Conservation (phyloP, 2,888 invertebrate genomes). For the Amphipoea oculea region DNA sequence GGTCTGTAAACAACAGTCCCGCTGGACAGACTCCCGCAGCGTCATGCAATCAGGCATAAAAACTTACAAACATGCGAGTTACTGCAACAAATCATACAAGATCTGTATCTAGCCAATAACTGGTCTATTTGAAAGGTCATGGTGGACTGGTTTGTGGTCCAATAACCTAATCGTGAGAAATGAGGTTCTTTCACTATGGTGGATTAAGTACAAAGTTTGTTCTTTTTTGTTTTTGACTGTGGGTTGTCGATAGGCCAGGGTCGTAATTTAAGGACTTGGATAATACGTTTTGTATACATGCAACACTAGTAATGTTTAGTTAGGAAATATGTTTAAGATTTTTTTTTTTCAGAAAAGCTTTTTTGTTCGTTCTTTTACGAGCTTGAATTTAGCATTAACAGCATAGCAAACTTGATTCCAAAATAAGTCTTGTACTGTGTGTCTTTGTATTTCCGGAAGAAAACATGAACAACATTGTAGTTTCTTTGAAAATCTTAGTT, state of each 20-base stretch:
- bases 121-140: slow-evolving; percentile 19
- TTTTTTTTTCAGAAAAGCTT: not conserved
- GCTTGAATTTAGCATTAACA: not conserved
- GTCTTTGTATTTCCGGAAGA: not conserved
- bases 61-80: slow-evolving; percentile 46
- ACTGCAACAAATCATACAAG: slow-evolving; percentile 26
- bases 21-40: slow-evolving; percentile 76
- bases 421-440: not conserved
- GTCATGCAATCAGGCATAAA: slow-evolving; percentile 68
- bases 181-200: slow-evolving; percentile 35
- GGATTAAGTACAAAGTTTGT: slow-evolving; percentile 36
- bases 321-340: not conserved
- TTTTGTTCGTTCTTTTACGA: not conserved
- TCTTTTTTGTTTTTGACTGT: slow-evolving; percentile 9
- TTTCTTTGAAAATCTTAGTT: not conserved
- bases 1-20: slow-evolving; percentile 67
- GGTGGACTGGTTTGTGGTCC: slow-evolving; percentile 24
- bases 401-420: not conserved
- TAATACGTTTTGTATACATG: slow-evolving; percentile 15
- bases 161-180: slow-evolving; percentile 41
- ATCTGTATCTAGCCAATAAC: slow-evolving; percentile 18
- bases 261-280: slow-evolving; percentile 22
- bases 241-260: not conserved
- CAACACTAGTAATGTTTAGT: slow-evolving; percentile 6
- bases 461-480: not conserved